These are phyloP conservation scores for Paracentrotus lividus DNA, from an alignment of 53 echinoderm and acorn worm genomes.

Conservation along the genomic window DNA sequence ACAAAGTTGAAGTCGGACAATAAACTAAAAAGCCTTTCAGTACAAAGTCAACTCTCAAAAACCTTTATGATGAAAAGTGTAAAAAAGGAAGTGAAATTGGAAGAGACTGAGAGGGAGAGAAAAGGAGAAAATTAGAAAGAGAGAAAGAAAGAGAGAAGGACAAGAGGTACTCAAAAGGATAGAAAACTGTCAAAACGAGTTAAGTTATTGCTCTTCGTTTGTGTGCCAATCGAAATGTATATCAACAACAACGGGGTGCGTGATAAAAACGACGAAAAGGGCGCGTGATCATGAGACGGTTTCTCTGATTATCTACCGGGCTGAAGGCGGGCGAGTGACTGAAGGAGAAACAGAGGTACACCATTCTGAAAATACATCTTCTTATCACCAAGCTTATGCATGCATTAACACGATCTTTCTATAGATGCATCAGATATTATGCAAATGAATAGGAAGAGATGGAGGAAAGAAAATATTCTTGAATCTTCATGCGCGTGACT, in stretches of 20 bases:
- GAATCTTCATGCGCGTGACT: background rate
- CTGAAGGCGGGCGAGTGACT: slow-evolving; percentile 34
- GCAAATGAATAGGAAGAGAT: background rate
- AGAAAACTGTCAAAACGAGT: slow-evolving; percentile 47
- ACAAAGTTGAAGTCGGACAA: background rate
- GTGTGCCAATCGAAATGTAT: slow-evolving; percentile 32
- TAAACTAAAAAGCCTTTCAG: slow-evolving; percentile 2
- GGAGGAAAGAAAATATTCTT: background rate
- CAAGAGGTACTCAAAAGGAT: background rate
- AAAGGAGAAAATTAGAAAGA: background rate
- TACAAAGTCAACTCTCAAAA: slow-evolving; percentile 1
- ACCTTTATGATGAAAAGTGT: background rate
- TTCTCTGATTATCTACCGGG: slow-evolving; percentile 29
- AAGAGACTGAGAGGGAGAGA: background rate
- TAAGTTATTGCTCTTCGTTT: slow-evolving; percentile 44
- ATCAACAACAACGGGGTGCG: background rate
- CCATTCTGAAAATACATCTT: background rate
- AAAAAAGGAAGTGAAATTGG: no score
- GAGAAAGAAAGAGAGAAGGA: background rate
- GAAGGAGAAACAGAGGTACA: slow-evolving; percentile 20
- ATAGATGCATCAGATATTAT: slow-evolving; percentile 31
- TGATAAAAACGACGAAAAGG: background rate
- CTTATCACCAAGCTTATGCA: background rate
- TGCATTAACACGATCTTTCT: slow-evolving; percentile 43
- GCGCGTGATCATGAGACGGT: slow-evolving; percentile 47